Evolutionary conservation across 2,113 vertebrate species (phyloP).

Genomic region (Trogon melanurus): DNA sequence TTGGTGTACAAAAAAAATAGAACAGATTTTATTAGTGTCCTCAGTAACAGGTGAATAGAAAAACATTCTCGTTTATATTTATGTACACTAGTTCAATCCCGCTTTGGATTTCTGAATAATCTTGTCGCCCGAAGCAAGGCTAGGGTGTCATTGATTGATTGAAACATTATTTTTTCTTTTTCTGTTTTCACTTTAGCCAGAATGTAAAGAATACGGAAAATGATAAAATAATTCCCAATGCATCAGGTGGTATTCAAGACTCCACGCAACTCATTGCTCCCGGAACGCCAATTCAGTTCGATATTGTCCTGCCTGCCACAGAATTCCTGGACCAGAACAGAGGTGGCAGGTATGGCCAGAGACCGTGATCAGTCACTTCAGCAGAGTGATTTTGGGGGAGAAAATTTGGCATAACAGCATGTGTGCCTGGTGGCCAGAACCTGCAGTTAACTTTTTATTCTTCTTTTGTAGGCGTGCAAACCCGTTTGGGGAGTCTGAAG

Average conservation of each 20-base stretch:
- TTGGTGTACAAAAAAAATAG: neutral
- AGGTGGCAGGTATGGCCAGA: constrained; percentile 80
- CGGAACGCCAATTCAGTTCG: constrained; percentile 96
- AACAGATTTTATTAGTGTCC: neutral
- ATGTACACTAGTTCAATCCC: neutral
- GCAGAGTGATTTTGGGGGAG: neutral
- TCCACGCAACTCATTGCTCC: constrained; percentile 87
- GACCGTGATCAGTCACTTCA: neutral
- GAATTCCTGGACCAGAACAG: constrained; percentile 96
- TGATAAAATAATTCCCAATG: constrained; percentile 61
- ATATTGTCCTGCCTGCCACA: constrained; percentile 90
- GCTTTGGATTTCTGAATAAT: neutral
- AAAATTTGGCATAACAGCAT: neutral
- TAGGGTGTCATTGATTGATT: neutral
- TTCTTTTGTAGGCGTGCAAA: constrained; percentile 85
- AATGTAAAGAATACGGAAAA: constrained; percentile 55
- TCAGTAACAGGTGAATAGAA: neutral
- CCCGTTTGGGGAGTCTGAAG: constrained; percentile 93
- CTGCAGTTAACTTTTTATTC: neutral
- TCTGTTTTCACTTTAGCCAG: constrained; percentile 67
- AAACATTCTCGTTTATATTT: neutral
- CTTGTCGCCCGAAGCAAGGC: neutral
- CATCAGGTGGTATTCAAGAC: constrained; percentile 64
- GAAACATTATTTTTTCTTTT: neutral
- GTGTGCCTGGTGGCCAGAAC: neutral